These are phyloP conservation scores for Tetragonula clypearis DNA, from an alignment of 1,140 invertebrate species.

Conservation along the genomic window DNA sequence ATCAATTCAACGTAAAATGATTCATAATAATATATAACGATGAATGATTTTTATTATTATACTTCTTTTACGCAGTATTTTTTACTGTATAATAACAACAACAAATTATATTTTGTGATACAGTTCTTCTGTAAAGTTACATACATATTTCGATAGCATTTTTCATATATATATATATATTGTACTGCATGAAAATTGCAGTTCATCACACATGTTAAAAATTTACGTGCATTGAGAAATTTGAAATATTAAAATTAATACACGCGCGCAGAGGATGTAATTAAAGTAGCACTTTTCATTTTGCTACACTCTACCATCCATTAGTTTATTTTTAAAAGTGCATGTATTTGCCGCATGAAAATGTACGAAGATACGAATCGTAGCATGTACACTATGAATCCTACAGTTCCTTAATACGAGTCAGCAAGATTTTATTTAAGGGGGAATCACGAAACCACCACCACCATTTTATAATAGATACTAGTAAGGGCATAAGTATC, in stretches of 20 bases:
- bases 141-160: conserved; percentile 46
- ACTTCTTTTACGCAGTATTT: neutral
- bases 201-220: neutral
- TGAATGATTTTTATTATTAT: neutral
- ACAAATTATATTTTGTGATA: neutral
- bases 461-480: conserved; percentile 2
- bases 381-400: neutral
- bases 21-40: neutral
- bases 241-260: neutral
- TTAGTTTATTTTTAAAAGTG: neutral
- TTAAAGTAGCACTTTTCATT: neutral
- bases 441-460: conserved; percentile 3
- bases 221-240: neutral
- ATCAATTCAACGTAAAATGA: neutral
- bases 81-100: neutral
- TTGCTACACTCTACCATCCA: neutral
- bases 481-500: conserved; percentile 5
- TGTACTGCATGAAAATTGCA: neutral
- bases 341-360: conserved; percentile 21
- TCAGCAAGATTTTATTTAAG: conserved; percentile 5
- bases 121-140: neutral
- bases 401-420: neutral
- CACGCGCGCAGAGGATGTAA: neutral
- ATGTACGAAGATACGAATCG: neutral
- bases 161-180: neutral